Conservation (phyloP, 2,888 invertebrate species). For the Monochamus alternatus region DNA sequence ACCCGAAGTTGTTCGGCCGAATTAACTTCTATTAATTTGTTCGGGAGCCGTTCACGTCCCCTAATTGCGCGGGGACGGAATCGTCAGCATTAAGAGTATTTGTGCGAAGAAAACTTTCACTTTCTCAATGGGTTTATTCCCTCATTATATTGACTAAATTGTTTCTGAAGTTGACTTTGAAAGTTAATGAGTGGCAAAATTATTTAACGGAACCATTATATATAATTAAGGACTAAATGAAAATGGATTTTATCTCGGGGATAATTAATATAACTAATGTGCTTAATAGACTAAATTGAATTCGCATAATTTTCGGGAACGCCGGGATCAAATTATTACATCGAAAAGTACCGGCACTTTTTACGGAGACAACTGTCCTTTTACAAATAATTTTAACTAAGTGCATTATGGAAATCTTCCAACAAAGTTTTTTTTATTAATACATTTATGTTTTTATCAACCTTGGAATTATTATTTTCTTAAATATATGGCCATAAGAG, state of each 20-base stretch:
- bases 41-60: conserved; percentile 26
- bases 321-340: conserved; percentile 11
- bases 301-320: conserved; percentile 12
- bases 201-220: conserved; percentile 43
- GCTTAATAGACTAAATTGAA: conserved; percentile 32
- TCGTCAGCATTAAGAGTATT: conserved; percentile 45
- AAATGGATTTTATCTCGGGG: conserved; percentile 36
- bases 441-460: no score
- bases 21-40: conserved; percentile 47
- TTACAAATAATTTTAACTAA: no score
- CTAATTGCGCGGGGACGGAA: conserved; percentile 38
- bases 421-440: no score
- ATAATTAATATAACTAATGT: conserved; percentile 39
- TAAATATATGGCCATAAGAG: no score
- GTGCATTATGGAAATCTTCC: no score
- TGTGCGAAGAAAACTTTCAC: conserved; percentile 41
- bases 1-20: conserved; percentile 29
- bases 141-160: conserved; percentile 42
- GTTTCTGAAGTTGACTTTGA: conserved; percentile 43
- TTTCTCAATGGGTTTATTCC: conserved; percentile 39
- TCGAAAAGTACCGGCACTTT: not conserved
- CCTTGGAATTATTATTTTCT: no score
- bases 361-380: no score
- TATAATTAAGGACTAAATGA: conserved; percentile 36
- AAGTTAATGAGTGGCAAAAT: conserved; percentile 45